These are phyloP conservation scores for Zaprionus ghesquierei DNA, from an alignment of 1,140 invertebrate species.

Conservation along the genomic window DNA sequence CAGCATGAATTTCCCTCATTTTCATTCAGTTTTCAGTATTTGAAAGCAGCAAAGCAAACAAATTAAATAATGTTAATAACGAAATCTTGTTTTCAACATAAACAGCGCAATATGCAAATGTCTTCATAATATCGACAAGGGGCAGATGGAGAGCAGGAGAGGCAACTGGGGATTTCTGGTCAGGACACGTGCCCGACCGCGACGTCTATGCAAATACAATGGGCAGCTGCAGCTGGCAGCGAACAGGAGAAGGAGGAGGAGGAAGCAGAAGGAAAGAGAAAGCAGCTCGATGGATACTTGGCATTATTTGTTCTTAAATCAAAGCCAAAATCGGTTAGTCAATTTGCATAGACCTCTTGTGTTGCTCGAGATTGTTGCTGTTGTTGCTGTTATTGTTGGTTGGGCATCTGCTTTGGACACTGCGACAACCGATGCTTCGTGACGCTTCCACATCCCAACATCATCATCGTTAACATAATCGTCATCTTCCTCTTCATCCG, in stretches of 20 bases:
- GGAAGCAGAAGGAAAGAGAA: not conserved
- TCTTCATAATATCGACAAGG: conserved; percentile 62
- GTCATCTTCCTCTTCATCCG: not conserved
- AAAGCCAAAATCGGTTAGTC: conserved; percentile 21
- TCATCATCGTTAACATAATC: not conserved
- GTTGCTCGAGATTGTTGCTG: not conserved
- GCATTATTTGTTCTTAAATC: conserved; percentile 17
- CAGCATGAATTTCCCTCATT: conserved; percentile 4
- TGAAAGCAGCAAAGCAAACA: conserved; percentile 56
- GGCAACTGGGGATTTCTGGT: not conserved
- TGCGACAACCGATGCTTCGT: not conserved
- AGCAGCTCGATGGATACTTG: conserved; percentile 2
- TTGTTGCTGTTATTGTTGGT: not conserved
- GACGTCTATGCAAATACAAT: conserved; percentile 25
- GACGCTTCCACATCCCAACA: not conserved
- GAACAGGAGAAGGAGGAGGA: not conserved
- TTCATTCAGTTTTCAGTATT: not conserved
- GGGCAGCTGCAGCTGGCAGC: not conserved
- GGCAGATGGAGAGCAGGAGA: not conserved
- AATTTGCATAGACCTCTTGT: conserved; percentile 40
- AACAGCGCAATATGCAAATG: conserved; percentile 79
- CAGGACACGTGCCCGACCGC: conserved; percentile 27
- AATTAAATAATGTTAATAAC: conserved; percentile 81
- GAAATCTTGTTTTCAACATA: conserved; percentile 79
- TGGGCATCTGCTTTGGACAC: not conserved